Evolutionary conservation across 2,888 invertebrate genomes (phyloP).

Genomic region (Unio pictorum): DNA sequence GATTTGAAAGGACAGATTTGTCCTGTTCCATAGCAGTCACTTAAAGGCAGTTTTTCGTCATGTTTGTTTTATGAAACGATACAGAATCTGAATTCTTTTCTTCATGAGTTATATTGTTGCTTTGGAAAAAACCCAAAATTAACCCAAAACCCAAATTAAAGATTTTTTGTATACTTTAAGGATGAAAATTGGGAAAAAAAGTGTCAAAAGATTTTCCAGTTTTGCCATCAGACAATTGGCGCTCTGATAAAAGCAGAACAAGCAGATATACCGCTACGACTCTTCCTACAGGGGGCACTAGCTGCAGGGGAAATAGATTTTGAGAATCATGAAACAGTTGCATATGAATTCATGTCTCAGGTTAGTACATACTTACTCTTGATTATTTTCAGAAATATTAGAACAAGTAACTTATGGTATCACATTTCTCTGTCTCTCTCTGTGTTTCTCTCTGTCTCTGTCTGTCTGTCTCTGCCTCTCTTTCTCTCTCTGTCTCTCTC

Average conservation of each 20-base stretch:
- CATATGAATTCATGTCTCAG: constrained; percentile 97
- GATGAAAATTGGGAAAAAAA: constrained; percentile 99
- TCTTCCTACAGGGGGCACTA: constrained; percentile 96
- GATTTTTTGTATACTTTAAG: constrained; percentile 68
- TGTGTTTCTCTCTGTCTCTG: too few species aligned
- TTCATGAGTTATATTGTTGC: not conserved
- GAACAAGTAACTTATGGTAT: too few species aligned
- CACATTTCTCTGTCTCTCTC: too few species aligned
- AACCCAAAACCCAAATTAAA: not conserved
- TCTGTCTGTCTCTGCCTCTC: too few species aligned
- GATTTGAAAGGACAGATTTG: too few species aligned
- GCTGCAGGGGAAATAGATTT: constrained; percentile 92
- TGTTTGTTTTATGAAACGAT: not conserved
- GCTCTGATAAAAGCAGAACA: constrained; percentile 95
- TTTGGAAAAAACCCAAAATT: not conserved
- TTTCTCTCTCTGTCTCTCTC: too few species aligned
- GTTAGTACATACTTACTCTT: constrained; percentile 66
- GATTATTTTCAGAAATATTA: not conserved
- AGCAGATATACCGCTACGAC: constrained; percentile 91
- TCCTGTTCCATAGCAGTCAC: too few species aligned
- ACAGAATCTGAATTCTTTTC: not conserved
- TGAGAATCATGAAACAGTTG: constrained; percentile 95
- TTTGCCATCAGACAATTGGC: constrained; percentile 95
- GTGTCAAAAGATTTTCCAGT: constrained; percentile 97
- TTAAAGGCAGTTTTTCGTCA: too few species aligned